Conservation (phyloP, 2,797 vertebrate genomes). For the Urophycis tenuis region DNA sequence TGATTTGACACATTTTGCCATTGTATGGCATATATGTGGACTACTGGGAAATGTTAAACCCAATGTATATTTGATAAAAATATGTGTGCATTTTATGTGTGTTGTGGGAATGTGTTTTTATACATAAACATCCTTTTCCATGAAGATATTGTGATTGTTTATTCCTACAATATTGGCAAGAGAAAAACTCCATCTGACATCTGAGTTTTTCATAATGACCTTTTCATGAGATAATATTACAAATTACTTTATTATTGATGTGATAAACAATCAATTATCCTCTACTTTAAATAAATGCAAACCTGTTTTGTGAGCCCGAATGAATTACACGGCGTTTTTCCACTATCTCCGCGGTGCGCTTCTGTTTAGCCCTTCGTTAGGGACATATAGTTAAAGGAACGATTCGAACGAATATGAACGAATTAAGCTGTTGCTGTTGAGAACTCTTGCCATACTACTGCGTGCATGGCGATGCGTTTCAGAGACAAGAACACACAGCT, state of each 20-base stretch:
- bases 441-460: too few relatives aligned
- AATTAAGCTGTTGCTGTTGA: too few relatives aligned
- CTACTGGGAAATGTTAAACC: neutral
- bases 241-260: neutral
- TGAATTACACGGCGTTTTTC: too few relatives aligned
- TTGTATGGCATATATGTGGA: neutral
- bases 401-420: too few relatives aligned
- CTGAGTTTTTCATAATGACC: neutral
- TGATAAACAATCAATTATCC: neutral
- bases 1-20: slow-evolving; percentile 1
- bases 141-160: slow-evolving; percentile 24
- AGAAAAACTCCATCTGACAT: neutral
- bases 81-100: slow-evolving; percentile 36
- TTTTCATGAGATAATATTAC: neutral
- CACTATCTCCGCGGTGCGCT: too few relatives aligned
- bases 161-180: neutral
- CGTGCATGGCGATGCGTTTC: too few relatives aligned
- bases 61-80: slow-evolving; percentile 34
- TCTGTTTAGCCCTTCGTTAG: too few relatives aligned
- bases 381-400: too few relatives aligned
- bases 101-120: slow-evolving; percentile 28
- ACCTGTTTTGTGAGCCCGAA: neutral
- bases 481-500: too few relatives aligned
- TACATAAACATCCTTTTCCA: slow-evolving; percentile 60
- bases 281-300: neutral